Conservation (phyloP, 2,113 vertebrate genomes). For the Lasiurus borealis region DNA sequence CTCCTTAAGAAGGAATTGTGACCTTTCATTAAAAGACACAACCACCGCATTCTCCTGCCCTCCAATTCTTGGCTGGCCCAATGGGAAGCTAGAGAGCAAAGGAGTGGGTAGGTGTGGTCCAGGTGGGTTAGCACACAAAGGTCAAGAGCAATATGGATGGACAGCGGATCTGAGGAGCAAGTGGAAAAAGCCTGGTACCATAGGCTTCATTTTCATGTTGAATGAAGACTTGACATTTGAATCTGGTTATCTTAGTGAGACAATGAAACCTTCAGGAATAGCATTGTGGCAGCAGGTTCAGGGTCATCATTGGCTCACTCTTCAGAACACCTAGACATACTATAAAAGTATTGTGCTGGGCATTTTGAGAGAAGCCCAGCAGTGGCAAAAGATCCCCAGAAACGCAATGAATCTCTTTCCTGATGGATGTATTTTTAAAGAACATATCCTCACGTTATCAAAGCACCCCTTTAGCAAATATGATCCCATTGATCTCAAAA, state of each 20-base stretch:
- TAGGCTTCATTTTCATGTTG: background rate
- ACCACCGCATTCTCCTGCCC: background rate
- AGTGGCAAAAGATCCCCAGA: background rate
- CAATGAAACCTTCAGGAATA: background rate
- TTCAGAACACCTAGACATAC: background rate
- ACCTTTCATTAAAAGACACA: conserved; percentile 36
- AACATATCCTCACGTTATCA: background rate
- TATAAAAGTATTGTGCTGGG: background rate
- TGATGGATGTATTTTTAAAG: background rate
- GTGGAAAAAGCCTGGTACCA: background rate
- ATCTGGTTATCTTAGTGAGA: background rate
- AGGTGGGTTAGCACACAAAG: conserved; percentile 9
- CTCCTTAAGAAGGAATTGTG: background rate
- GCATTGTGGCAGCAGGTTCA: background rate
- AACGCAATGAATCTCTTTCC: background rate
- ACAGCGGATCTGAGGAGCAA: background rate
- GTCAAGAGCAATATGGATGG: background rate
- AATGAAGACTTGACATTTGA: conserved; percentile 34
- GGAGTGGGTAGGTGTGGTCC: background rate
- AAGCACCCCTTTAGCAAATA: conserved; percentile 11
- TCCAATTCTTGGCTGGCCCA: background rate
- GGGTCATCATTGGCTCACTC: background rate
- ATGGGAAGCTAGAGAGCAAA: background rate
- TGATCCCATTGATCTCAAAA: background rate
- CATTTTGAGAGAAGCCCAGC: background rate